Evolutionary conservation across 1,140 invertebrate genomes (phyloP), one percentile per base, ranked within the genome.

Genomic region (Lasioglossum baleicum): DNA sequence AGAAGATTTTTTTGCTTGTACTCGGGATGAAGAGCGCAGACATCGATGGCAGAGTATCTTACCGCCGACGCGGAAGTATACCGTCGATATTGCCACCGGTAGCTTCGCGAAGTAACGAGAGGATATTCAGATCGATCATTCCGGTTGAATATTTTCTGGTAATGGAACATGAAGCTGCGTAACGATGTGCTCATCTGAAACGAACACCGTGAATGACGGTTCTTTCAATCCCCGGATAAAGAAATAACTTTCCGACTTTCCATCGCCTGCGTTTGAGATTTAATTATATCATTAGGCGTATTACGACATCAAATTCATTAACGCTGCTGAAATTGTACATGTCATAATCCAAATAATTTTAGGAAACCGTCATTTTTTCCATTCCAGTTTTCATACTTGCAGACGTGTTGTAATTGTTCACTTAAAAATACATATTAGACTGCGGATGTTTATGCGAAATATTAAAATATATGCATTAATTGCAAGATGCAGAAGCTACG

Each of bases 101-200:
- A 44, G 76, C 60, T 65, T 48, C 61, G 69, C 48, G 51, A 72
- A 65, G 60, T 56, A 73, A 79, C 56, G 70, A 73, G 69, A 73
- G 70, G 48, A 79, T 79, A 79, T 73, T 79, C 76, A 66, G 51
- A 73, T 73, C 61, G 69, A 79, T 73, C 76, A 66, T 73, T 73
- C 70, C 70, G 70, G 70, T 79, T 73, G 76, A 73, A 79, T 79
- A 72, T 79, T 79, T 79, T 73, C 76, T 73, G 61, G 76, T 79
- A 79, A 79, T 79, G 53, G 78, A 67, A 80, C 77, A 53, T 26
- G 64, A 64, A 80, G 40, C 5, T 44, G 78, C 63, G 72, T 68
- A 80, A 80, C 64, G 78, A 80, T 44, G 72, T 61, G 42, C 31
- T 44, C 65, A 26, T 11, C 20, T n/a, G 17, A 68, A 60, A 51